Percentiles rank a stretch among this genome's conserved stretches.
Evolutionary conservation across 2,797 vertebrate genomes (phyloP).

Genomic region (Sebastiscus tertius): DNA sequence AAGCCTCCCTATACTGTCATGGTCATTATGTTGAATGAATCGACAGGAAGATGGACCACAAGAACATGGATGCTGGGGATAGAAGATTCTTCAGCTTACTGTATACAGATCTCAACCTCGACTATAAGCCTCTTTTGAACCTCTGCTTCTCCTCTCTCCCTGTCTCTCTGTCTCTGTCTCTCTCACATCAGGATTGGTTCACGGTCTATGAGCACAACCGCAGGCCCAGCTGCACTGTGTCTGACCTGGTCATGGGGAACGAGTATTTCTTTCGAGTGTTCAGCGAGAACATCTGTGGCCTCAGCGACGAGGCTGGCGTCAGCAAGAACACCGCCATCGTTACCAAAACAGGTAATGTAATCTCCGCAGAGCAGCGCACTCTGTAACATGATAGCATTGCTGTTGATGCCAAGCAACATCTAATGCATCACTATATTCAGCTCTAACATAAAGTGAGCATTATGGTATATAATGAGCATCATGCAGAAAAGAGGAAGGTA

Average conservation of each 20-base stretch:
- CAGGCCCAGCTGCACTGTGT: conserved; percentile 87
- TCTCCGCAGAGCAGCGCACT: conserved; percentile 1
- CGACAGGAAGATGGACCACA: conserved; percentile 5
- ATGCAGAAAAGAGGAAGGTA: neutral
- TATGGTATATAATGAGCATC: neutral
- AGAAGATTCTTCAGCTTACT: conserved; percentile 11
- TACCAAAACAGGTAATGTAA: conserved; percentile 85
- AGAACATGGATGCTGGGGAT: conserved; percentile 1
- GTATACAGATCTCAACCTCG: conserved; percentile 4
- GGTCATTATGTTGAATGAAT: conserved; percentile 1
- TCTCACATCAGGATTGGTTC: conserved; percentile 89
- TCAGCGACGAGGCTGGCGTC: conserved; percentile 83
- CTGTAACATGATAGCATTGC: neutral
- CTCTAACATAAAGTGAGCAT: neutral
- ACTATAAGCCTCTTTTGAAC: conserved; percentile 39
- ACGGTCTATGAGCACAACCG: conserved; percentile 90
- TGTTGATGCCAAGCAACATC: neutral
- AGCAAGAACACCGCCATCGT: conserved; percentile 90
- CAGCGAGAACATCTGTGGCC: conserved; percentile 91
- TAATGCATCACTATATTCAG: neutral
- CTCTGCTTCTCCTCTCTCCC: neutral
- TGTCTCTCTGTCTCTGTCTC: neutral
- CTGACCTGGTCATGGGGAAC: conserved; percentile 93
- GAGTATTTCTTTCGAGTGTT: conserved; percentile 89
- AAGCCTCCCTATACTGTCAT: neutral